phyloP scores from a whole-genome alignment of 1,140 invertebrate genomes.

The Neodiprion fabricii region DNA sequence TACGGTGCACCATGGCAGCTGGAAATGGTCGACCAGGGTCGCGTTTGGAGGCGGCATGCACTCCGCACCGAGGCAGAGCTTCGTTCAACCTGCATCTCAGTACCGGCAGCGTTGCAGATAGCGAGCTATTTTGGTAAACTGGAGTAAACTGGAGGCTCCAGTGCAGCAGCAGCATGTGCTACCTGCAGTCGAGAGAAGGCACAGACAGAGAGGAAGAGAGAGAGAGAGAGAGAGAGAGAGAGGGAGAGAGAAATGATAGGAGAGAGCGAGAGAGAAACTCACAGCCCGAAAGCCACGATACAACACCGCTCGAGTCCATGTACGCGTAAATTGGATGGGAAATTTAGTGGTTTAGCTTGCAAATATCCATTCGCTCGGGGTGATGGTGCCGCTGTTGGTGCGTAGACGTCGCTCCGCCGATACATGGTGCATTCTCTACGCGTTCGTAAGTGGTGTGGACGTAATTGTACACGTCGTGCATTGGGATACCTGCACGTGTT shows the following conservation, averaged over 20 bases:
- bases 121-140: slow-evolving; percentile 1
- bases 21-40: too few relatives aligned
- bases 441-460: too few relatives aligned
- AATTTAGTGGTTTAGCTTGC: slow-evolving; percentile 55
- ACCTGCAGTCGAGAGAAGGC: too few relatives aligned
- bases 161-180: too few relatives aligned
- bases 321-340: slow-evolving; percentile 55
- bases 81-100: not conserved
- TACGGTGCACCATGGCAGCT: too few relatives aligned
- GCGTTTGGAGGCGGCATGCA: too few relatives aligned
- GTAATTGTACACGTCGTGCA: too few relatives aligned
- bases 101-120: not conserved
- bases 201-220: too few relatives aligned
- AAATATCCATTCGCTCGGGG: slow-evolving; percentile 37
- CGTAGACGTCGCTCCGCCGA: not conserved
- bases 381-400: not conserved
- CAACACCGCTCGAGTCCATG: slow-evolving; percentile 31
- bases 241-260: too few relatives aligned
- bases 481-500: slow-evolving; percentile 24
- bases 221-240: too few relatives aligned
- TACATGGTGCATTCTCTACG: too few relatives aligned
- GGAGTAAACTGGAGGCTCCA: not conserved
- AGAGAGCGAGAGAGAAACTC: not conserved
- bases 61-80: not conserved
- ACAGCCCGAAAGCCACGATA: not conserved